Evolutionary conservation across 2,797 vertebrate genomes (phyloP), one percentile per base, ranked within the genome.

Genomic region (Melanotaenia maccullochi): DNA sequence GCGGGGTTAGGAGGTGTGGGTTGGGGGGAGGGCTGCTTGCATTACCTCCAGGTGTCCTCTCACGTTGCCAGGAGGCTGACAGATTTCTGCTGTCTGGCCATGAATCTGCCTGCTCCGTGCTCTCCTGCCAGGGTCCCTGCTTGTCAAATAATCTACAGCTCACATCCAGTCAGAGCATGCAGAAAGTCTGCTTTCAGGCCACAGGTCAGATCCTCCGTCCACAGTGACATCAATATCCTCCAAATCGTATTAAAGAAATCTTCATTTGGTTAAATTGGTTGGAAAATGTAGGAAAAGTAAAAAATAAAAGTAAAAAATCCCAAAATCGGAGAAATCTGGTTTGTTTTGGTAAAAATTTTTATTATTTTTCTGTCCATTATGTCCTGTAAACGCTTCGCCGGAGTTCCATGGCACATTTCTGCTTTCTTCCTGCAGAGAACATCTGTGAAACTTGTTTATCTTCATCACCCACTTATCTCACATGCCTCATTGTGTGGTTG

Each of bases 21-120:
- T 3, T 55, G 73, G 71, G 73, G 71, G 49, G 81, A 70, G 74
- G 75, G 65, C 60, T 86, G 79, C 83, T 89, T 89, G 90, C 89
- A 84, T 90, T 89, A 89, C 88, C 88, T 91, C 89, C 89, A 93
- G 92, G 88, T 93, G 90, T 93, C 85, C 85, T 90, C 89, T 92
- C 89, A 93, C 75, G 82, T 86, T 90, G 88, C 85, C 85, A 88
- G 83, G 82, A 89, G 85, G 80, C 88, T 90, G 88, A 89, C 86
- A 89, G 74, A 87, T 88, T 84, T 84, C 81, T 84, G 60, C 81
- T 83, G 49, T 85, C 78, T 85, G 84, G 62, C 81, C 87, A 78
- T 88, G 87, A 88, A 90, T 89, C 83, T 85, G 78, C 68, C 68
- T 74, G 49, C 72, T 83, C 71, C 68, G 60, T 72, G 67, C 71